Percentiles rank a stretch among this genome's conserved stretches.
These are phyloP conservation scores for Cheilinus undulatus DNA, from an alignment of 2,113 vertebrate species.

Conservation along the genomic window DNA sequence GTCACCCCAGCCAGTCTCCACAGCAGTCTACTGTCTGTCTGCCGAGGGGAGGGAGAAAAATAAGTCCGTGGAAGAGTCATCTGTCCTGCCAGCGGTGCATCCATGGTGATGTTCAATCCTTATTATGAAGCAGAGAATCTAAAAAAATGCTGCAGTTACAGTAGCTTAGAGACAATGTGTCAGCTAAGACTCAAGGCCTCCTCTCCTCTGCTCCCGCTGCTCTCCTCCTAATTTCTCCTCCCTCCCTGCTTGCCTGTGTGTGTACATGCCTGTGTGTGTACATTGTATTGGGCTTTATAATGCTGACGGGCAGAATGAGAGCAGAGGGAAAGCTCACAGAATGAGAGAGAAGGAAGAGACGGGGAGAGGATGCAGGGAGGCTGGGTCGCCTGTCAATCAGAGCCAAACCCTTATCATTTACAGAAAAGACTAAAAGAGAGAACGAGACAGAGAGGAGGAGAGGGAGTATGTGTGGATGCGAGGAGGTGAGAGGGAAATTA, in stretches of 20 bases:
- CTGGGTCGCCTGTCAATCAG: constrained; percentile 61
- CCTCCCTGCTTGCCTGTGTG: constrained; percentile 3
- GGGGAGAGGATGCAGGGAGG: constrained; percentile 42
- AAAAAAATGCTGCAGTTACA: constrained; percentile 53
- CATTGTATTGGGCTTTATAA: constrained; percentile 68
- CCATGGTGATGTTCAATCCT: constrained; percentile 29
- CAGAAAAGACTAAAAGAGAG: constrained; percentile 36
- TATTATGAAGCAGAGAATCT: constrained; percentile 37
- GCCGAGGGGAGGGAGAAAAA: constrained; percentile 13
- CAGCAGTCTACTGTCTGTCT: constrained; percentile 8
- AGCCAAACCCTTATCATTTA: constrained; percentile 56
- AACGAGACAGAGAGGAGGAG: not conserved
- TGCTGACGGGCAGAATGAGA: constrained; percentile 81
- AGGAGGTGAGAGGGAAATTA: constrained; percentile 51
- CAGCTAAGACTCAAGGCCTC: constrained; percentile 57
- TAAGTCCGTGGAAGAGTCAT: constrained; percentile 11
- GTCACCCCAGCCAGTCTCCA: not conserved
- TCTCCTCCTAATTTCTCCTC: constrained; percentile 49
- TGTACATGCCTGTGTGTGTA: constrained; percentile 6
- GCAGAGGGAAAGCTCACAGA: constrained; percentile 66
- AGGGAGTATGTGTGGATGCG: constrained; percentile 5
- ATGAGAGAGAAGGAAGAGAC: constrained; percentile 53
- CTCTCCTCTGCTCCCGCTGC: constrained; percentile 26
- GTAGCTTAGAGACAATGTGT: constrained; percentile 62
- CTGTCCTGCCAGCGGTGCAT: constrained; percentile 37